Conservation (phyloP, 1,140 invertebrate species). For the Bombus waltoni region DNA sequence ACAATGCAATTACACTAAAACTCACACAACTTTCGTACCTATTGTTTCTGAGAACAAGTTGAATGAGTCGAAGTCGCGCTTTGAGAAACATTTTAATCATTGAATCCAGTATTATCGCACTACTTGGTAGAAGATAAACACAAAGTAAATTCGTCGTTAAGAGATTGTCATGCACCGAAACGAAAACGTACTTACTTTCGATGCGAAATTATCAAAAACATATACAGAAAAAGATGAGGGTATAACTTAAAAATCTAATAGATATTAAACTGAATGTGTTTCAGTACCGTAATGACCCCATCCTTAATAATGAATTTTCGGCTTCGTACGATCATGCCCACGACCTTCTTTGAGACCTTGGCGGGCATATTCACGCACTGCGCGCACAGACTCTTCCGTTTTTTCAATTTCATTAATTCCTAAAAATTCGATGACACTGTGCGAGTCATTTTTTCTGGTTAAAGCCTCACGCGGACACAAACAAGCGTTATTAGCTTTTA, state of each 20-base stretch:
- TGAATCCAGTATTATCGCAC: conserved; percentile 13
- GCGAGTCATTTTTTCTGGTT: conserved; percentile 71
- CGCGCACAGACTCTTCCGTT: conserved; percentile 81
- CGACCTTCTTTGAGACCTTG: conserved; percentile 85
- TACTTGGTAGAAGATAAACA: conserved; percentile 29
- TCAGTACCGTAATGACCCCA: conserved; percentile 88
- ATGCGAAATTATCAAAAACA: conserved; percentile 9
- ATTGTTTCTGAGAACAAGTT: neutral
- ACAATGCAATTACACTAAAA: conserved; percentile 29
- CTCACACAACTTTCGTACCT: neutral
- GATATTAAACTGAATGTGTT: conserved; percentile 49
- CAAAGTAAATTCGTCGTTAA: conserved; percentile 1
- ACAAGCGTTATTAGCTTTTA: conserved; percentile 41
- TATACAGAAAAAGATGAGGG: conserved; percentile 13
- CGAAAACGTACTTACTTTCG: conserved; percentile 38
- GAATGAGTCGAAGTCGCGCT: neutral
- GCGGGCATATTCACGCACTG: conserved; percentile 84
- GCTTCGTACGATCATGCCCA: conserved; percentile 88
- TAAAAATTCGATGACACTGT: conserved; percentile 65
- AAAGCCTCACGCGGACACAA: conserved; percentile 41
- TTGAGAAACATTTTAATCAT: neutral
- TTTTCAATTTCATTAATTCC: conserved; percentile 82
- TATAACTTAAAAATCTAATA: conserved; percentile 44
- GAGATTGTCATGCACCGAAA: conserved; percentile 23
- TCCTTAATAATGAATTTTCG: conserved; percentile 89